Percentiles rank a stretch among this genome's conserved stretches.
These are phyloP conservation scores for Periphyllus acericola DNA, from an alignment of 2,888 invertebrate genomes.

Conservation along the genomic window DNA sequence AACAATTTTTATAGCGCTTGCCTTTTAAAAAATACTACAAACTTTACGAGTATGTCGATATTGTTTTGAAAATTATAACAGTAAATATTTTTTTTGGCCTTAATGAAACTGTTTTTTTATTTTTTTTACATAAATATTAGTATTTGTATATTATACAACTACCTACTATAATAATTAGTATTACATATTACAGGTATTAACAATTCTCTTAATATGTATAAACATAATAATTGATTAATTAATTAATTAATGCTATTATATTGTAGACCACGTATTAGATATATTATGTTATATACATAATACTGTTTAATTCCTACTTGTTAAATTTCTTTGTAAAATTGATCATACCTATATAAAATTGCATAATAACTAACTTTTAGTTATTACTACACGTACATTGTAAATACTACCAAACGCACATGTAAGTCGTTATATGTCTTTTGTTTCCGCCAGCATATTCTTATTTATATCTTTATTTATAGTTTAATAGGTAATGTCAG, in stretches of 20 bases:
- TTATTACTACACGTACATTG: neutral
- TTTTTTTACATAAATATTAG: neutral
- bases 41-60: neutral
- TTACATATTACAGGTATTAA: neutral
- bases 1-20: neutral
- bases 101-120: neutral
- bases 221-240: neutral
- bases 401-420: neutral
- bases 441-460: constrained; percentile 55
- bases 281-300: neutral
- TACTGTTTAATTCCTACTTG: too few species aligned
- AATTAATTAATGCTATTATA: neutral
- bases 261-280: neutral
- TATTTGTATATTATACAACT: too few species aligned
- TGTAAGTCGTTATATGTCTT: neutral
- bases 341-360: neutral
- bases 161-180: neutral
- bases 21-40: neutral
- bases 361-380: neutral
- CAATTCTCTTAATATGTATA: neutral
- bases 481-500: neutral
- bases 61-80: neutral
- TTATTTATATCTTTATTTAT: neutral
- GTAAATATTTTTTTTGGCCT: neutral
- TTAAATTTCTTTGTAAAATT: neutral